These are phyloP conservation scores for Xiphorhynchus elegans DNA, from an alignment of 2,113 vertebrate species.

Conservation along the genomic window DNA sequence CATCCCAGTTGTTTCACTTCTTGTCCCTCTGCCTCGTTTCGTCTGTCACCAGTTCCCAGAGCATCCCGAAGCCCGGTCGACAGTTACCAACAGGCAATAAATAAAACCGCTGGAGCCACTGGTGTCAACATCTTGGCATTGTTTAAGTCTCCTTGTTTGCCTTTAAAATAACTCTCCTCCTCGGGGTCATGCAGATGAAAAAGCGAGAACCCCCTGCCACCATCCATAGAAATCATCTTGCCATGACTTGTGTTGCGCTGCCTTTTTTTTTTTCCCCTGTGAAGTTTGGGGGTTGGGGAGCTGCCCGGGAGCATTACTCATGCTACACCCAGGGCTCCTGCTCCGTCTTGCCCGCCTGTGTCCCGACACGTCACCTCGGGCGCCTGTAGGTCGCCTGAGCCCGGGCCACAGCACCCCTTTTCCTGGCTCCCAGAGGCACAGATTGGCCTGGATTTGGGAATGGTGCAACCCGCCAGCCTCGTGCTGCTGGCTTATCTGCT, in stretches of 20 bases:
- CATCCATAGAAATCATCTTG: background rate
- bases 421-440: background rate
- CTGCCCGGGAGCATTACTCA: rapidly evolving
- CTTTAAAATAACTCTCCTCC: conserved; percentile 60
- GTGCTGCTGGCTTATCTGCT: background rate
- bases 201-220: conserved; percentile 17
- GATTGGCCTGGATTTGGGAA: background rate
- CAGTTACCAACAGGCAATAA: conserved; percentile 66
- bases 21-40: conserved; percentile 35
- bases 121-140: conserved; percentile 74
- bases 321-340: background rate
- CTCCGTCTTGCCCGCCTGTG: background rate
- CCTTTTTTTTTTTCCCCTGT: background rate
- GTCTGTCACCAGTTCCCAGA: conserved; percentile 45
- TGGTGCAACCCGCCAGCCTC: rapidly evolving
- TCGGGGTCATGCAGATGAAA: background rate
- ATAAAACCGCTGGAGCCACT: conserved; percentile 79
- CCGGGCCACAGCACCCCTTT: rapidly evolving
- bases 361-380: background rate
- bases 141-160: conserved; percentile 52
- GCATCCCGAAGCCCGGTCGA: conserved; percentile 24
- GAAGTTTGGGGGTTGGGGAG: background rate
- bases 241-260: rapidly evolving
- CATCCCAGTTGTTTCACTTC: conserved; percentile 22
- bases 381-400: rapidly evolving